These are phyloP conservation scores for Esperia sulphurella DNA, from an alignment of 2,888 invertebrate species.

Conservation along the genomic window DNA sequence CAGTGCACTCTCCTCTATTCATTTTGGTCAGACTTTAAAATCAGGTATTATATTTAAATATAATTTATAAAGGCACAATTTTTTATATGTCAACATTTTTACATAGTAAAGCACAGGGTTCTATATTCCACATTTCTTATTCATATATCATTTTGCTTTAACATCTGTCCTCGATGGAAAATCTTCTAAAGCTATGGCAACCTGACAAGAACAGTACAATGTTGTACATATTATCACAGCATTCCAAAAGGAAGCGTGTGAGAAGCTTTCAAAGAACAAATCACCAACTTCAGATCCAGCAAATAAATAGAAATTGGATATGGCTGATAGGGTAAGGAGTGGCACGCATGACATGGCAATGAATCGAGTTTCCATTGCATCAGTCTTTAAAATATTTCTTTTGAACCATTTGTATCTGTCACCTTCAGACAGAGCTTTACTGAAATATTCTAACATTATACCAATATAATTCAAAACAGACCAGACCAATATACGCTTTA, in stretches of 20 bases:
- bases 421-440: conserved; percentile 67
- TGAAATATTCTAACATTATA: conserved; percentile 84
- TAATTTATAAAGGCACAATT: too few relatives aligned
- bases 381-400: conserved; percentile 48
- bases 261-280: conserved; percentile 82
- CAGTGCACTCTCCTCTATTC: too few relatives aligned
- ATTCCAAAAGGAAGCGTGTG: conserved; percentile 49
- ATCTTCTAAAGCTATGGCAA: conserved; percentile 62
- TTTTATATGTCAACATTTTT: too few relatives aligned
- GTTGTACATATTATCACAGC: conserved; percentile 43
- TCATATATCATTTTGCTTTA: conserved; percentile 14
- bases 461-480: conserved; percentile 91
- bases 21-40: too few relatives aligned
- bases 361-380: conserved; percentile 78
- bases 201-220: conserved; percentile 67
- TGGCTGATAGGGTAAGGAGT: conserved; percentile 86
- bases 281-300: conserved; percentile 86
- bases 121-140: too few relatives aligned
- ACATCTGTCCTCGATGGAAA: conserved; percentile 53
- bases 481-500: conserved; percentile 90
- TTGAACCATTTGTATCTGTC: conserved; percentile 66
- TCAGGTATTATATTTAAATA: too few relatives aligned
- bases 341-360: conserved; percentile 85
- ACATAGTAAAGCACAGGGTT: too few relatives aligned
- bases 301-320: conserved; percentile 94